phyloP scores from a whole-genome alignment of 2,797 vertebrate species.

The Tenualosa thibaudeaui region DNA sequence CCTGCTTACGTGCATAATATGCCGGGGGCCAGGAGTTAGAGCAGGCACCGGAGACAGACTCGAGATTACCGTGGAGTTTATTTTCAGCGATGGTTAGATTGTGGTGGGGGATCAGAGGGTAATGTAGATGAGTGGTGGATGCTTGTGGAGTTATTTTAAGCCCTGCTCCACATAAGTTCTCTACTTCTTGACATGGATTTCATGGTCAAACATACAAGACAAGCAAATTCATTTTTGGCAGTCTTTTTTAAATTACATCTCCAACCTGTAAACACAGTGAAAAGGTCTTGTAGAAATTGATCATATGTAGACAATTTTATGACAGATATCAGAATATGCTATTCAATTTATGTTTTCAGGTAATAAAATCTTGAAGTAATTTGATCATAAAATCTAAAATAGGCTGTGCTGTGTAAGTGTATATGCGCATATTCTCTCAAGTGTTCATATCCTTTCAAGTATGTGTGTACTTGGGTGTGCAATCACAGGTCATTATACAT shows the following conservation, averaged over 20 bases:
- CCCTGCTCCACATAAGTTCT: neutral
- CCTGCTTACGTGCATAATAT: neutral
- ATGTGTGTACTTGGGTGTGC: neutral
- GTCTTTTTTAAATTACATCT: neutral
- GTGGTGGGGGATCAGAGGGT: neutral
- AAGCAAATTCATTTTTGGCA: neutral
- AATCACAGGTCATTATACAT: neutral
- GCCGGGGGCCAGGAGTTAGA: neutral
- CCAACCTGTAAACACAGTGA: neutral
- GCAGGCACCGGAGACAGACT: neutral
- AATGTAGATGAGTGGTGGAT: neutral
- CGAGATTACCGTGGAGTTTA: neutral
- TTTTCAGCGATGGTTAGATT: neutral
- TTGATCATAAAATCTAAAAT: neutral
- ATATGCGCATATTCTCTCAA: neutral
- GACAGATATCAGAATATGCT: neutral
- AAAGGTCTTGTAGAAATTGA: neutral
- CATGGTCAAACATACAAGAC: neutral
- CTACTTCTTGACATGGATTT: neutral
- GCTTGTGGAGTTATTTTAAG: conserved; percentile 7
- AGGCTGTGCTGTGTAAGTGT: neutral
- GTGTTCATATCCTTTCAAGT: neutral
- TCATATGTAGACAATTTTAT: neutral
- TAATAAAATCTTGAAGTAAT: too few species aligned
- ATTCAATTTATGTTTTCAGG: too few species aligned